These are phyloP conservation scores for Bilobella aurantiaca DNA, from an alignment of 1,140 invertebrate genomes.

Conservation along the genomic window DNA sequence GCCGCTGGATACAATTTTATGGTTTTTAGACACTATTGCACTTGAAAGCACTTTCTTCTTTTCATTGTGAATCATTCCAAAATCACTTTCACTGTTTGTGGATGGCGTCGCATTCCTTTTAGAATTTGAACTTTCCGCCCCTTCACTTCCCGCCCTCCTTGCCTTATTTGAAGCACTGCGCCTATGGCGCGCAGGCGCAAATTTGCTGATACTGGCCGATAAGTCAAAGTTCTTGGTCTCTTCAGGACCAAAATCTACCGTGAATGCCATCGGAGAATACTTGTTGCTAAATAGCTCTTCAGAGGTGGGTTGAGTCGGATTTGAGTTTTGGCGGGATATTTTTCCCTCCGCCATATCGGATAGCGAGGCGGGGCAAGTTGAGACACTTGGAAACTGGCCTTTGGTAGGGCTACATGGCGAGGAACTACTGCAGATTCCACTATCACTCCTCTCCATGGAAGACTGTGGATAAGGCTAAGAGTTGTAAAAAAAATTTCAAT, in stretches of 20 bases:
- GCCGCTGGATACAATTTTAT: not conserved
- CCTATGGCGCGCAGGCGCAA: not conserved
- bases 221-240: not conserved
- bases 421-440: too few species aligned
- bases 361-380: too few species aligned
- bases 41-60: not conserved
- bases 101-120: too few species aligned
- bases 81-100: not conserved
- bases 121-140: too few species aligned
- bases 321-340: too few species aligned
- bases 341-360: too few species aligned
- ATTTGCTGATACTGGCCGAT: not conserved
- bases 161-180: not conserved
- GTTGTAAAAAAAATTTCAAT: too few species aligned
- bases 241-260: not conserved
- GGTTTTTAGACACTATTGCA: not conserved
- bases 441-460: too few species aligned
- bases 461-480: too few species aligned
- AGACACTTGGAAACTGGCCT: too few species aligned
- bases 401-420: too few species aligned
- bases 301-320: not conserved
- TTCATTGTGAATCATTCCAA: not conserved
- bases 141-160: too few species aligned
- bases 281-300: not conserved
- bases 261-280: not conserved